phyloP scores from a whole-genome alignment of 1,140 invertebrate species.

The Brachionus sp. region DNA sequence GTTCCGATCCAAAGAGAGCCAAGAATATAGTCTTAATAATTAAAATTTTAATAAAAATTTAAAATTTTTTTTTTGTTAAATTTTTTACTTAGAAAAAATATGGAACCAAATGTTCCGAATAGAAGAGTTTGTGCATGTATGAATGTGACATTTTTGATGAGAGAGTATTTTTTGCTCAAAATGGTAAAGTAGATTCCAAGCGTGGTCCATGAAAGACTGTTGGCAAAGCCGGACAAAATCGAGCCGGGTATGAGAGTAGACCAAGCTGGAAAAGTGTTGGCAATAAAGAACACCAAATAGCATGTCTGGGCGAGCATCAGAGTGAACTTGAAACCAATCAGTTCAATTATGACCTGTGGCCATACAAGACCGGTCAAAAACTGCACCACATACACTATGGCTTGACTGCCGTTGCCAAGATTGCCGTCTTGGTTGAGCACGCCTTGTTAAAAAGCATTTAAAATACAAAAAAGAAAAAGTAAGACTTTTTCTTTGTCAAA shows the following conservation, averaged over 20 bases:
- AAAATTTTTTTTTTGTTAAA: no score
- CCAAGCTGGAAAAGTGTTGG: conserved; percentile 26
- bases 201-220: conserved; percentile 15
- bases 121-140: background rate
- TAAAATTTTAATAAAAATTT: background rate
- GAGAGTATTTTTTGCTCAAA: conserved; percentile 22
- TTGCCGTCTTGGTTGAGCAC: conserved; percentile 38
- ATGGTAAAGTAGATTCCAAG: conserved; percentile 27
- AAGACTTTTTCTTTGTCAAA: no score
- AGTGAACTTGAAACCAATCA: conserved; percentile 40
- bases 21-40: background rate
- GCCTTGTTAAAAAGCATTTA: background rate
- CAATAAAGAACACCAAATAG: background rate
- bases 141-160: background rate
- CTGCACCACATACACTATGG: background rate
- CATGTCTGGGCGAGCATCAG: background rate
- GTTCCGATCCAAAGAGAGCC: conserved; percentile 5
- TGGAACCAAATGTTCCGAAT: background rate
- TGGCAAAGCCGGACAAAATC: conserved; percentile 24
- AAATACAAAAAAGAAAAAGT: background rate
- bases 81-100: conserved; percentile 36
- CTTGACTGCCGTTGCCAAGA: conserved; percentile 23
- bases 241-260: background rate
- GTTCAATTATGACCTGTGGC: conserved; percentile 26
- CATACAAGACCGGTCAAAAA: conserved; percentile 1